A percentile compares a stretch with the other conserved stretches of the same genome.
Conservation (phyloP, 2,797 vertebrate genomes). For the Platyrinchus mystaceus region DNA sequence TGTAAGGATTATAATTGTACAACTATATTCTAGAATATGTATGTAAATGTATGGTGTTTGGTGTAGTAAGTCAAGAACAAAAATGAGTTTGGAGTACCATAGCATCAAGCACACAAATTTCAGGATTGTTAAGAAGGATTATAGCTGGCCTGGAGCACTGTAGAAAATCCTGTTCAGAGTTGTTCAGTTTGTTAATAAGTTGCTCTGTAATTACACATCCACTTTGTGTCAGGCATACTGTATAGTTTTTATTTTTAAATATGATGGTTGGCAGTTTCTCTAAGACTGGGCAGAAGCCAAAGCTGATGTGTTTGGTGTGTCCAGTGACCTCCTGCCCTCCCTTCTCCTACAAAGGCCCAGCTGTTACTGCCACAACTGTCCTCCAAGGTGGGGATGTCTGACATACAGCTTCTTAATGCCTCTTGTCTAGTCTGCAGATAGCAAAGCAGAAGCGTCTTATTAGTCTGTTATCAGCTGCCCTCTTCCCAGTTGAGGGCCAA, state of each 20-base stretch:
- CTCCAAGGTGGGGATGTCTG: not conserved
- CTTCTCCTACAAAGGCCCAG: not conserved
- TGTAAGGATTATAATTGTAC: not conserved
- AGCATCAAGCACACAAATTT: not conserved
- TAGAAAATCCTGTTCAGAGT: not conserved
- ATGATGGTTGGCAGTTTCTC: not conserved
- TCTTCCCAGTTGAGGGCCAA: not conserved
- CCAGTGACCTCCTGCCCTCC: not conserved
- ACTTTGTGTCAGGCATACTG: not conserved
- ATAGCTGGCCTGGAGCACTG: not conserved
- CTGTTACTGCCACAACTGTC: not conserved
- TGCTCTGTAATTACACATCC: not conserved
- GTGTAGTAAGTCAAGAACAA: not conserved
- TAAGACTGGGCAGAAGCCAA: not conserved
- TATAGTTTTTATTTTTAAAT: not conserved
- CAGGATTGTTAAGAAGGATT: not conserved
- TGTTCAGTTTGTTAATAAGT: not conserved
- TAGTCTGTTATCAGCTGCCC: not conserved
- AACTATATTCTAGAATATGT: not conserved
- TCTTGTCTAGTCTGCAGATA: not conserved
- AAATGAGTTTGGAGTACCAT: not conserved
- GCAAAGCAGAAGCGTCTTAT: not conserved
- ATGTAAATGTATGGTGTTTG: not conserved
- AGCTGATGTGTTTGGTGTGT: not conserved
- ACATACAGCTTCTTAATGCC: not conserved